A percentile compares a stretch with the other conserved stretches of the same genome.
Conservation (phyloP, 1,140 invertebrate species). For the Lordiphosa clarofinis region DNA sequence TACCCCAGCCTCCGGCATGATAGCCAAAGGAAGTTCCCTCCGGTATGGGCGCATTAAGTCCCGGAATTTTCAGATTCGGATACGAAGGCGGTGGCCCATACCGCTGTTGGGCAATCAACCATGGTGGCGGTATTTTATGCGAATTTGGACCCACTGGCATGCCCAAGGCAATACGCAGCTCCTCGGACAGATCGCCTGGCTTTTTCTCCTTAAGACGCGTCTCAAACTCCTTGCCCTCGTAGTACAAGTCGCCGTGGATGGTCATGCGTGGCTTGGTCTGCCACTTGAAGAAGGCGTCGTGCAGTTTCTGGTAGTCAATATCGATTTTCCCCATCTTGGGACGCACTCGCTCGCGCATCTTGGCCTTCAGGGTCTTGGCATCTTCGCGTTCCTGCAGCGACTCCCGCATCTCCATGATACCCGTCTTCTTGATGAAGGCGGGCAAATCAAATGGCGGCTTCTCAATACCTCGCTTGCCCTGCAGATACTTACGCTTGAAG, state of each 20-base stretch:
- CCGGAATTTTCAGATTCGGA: slow-evolving; percentile 98
- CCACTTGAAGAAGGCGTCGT: slow-evolving; percentile 99
- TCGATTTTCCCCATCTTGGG: slow-evolving; percentile 99
- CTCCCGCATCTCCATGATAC: slow-evolving; percentile 99
- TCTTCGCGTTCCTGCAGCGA: slow-evolving; percentile 99
- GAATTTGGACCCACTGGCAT: slow-evolving; percentile 98
- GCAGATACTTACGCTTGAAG: slow-evolving; percentile 95
- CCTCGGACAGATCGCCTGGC: slow-evolving; percentile 97
- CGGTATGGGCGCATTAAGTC: slow-evolving; percentile 95
- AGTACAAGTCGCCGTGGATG: slow-evolving; percentile 99
- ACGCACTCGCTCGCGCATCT: slow-evolving; percentile 97
- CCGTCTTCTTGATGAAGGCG: slow-evolving; percentile 99
- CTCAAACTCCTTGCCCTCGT: slow-evolving; percentile 99
- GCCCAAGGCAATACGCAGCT: slow-evolving; percentile 96
- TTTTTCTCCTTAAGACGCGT: slow-evolving; percentile 99
- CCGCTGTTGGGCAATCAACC: slow-evolving; percentile 99
- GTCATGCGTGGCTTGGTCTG: slow-evolving; percentile 99
- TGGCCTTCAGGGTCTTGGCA: slow-evolving; percentile 97
- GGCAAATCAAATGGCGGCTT: slow-evolving; percentile 99
- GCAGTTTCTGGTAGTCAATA: slow-evolving; percentile 99
- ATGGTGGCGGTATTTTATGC: slow-evolving; percentile 96
- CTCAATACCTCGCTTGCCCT: slow-evolving; percentile 99
- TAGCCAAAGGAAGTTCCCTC: slow-evolving; percentile 99
- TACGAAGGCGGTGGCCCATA: slow-evolving; percentile 99
- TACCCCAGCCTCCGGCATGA: slow-evolving; percentile 99